phyloP scores from a whole-genome alignment of 2,113 vertebrate species.

The Eulemur macaco region DNA sequence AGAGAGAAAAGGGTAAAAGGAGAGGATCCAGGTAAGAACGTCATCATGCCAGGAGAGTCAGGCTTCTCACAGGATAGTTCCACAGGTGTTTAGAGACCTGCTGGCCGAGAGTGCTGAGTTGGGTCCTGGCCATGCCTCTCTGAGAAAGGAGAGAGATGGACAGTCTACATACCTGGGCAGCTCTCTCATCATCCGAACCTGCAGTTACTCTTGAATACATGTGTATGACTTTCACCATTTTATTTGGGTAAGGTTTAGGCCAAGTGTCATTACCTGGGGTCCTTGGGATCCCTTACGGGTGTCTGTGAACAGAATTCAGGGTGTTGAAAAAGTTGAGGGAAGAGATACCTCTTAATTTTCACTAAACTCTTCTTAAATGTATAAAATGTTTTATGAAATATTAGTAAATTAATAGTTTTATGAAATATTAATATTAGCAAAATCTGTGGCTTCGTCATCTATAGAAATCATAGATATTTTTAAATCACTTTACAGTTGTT shows the following conservation, averaged over 20 bases:
- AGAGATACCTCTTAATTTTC: conserved; percentile 6
- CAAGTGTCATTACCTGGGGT: neutral
- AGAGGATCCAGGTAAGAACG: neutral
- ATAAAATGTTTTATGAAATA: conserved; percentile 23
- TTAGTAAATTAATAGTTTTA: neutral
- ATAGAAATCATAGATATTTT: neutral
- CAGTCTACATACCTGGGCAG: too few relatives aligned
- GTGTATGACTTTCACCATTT: neutral
- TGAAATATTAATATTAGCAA: conserved; percentile 3
- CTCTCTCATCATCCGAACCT: neutral
- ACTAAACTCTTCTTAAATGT: neutral
- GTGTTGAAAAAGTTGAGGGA: neutral
- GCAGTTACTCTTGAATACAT: neutral
- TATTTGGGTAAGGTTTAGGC: neutral
- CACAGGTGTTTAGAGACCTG: neutral
- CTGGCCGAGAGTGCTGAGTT: neutral
- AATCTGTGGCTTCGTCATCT: conserved; percentile 8
- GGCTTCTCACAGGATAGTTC: neutral
- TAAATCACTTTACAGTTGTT: neutral
- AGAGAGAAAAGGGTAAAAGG: neutral
- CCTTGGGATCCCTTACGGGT: neutral
- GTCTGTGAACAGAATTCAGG: neutral
- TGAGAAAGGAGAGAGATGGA: neutral
- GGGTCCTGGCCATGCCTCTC: neutral
- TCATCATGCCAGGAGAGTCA: neutral